Base-by-base conservation (phyloP, 1,140 invertebrate genomes). In the Pseudomyrmex sp. region DNA sequence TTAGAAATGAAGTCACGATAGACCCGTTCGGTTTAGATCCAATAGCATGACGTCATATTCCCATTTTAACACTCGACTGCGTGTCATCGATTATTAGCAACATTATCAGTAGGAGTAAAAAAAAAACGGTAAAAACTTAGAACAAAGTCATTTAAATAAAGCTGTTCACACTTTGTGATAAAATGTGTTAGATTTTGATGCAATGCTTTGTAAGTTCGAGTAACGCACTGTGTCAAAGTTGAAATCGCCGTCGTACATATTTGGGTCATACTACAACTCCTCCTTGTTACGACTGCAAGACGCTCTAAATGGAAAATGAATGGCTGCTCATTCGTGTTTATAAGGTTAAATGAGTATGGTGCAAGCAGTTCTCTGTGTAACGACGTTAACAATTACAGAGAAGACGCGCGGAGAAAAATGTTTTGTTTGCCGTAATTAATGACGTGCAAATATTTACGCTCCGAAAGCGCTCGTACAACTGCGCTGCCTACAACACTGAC, bases 261-360 rank as follows among this genome's bases (percentile, higher is more conserved):
- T 62, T 84, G 74, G 82, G 74, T 84, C 85, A 20, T 58, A 52
- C 35, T 35, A 35, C n/a, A 61, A 50, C 69, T 69, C 74, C 23
- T 79, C 68, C 62, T 72, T 54, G 66, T 59, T 69, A 13, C 74
- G 20, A 75, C 65, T 56, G 48, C 54, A 63, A 84, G 75, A 75
- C 44, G 54, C 35, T 75, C 63, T 75, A 84, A 86, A 75, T 82
- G 85, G 75, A 82, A 86, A 88, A 85, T 77, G 66, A 88, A 68
- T 75, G 72, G 75, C 58, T 56, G 58, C 63, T 75, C 74, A 58
- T 26, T 88, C 23, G 18, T 58, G 69, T 83, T 86, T 59, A 69
- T 88, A 88, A 86, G 82, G 74, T 84, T 75, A 86, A 86, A 86
- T 56, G 80, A 77, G 77, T 58, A 46, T 70, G 76, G 56, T 65